Conservation (phyloP, 2,113 vertebrate genomes). For the Sinocyclocheilus anophthalmus region DNA sequence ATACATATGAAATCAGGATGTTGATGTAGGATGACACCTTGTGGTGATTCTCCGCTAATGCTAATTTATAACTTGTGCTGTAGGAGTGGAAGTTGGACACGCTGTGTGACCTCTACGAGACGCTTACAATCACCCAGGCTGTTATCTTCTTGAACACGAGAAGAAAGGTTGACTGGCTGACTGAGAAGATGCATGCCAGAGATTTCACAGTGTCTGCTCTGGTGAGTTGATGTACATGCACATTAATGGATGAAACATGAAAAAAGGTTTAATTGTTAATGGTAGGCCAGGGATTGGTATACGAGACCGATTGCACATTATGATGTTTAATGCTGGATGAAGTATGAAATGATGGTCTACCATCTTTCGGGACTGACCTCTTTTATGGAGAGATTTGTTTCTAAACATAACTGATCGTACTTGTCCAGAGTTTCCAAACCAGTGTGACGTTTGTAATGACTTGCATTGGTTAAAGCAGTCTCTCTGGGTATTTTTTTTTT, state of each 20-base stretch:
- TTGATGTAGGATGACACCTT: background rate
- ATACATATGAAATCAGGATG: conserved; percentile 41
- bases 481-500: background rate
- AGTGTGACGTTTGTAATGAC: background rate
- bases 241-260: too few species aligned
- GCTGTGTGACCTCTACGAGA: conserved; percentile 96
- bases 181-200: conserved; percentile 96
- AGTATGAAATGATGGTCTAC: conserved; percentile 77
- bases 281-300: background rate
- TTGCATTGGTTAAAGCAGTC: background rate
- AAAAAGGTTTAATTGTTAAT: background rate
- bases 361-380: conserved; percentile 83
- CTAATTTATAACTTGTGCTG: conserved; percentile 2
- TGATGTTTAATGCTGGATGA: conserved; percentile 34
- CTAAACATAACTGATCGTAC: conserved; percentile 70
- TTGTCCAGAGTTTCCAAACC: background rate
- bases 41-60: background rate
- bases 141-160: conserved; percentile 98
- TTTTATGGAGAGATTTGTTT: conserved; percentile 64
- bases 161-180: conserved; percentile 99
- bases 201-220: conserved; percentile 98
- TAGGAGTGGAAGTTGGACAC: conserved; percentile 99
- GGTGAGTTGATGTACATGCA: conserved; percentile 74
- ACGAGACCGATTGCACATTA: background rate
- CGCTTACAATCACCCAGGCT: conserved; percentile 96